Evolutionary conservation across 1,140 invertebrate genomes (phyloP), one percentile per base, ranked within the genome.

Genomic region (Acromyrmex charruanus): DNA sequence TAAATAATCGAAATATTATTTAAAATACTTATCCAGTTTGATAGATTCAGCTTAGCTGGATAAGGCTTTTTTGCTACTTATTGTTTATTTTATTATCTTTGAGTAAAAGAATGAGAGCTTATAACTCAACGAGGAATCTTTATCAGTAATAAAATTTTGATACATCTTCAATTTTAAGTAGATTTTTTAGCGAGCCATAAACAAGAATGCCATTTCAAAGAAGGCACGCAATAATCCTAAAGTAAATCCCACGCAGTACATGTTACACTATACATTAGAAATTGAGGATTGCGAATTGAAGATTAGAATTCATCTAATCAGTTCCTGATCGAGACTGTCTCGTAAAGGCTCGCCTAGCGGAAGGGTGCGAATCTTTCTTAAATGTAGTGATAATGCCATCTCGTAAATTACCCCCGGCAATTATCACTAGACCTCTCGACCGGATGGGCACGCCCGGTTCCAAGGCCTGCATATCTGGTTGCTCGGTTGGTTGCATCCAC

Each of bases 331-430:
- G 39, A 44, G 39, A 44, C 39, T 10, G 39, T 44, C 39, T 44
- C 18, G 39, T 49, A 12, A 74, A 74, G 39, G 3, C 55, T 44
- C 7, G 9, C 39, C 21, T 25, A 31, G 28, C 21, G 39, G 66
- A 82, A 35, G 25, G 21, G 39, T 39, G 55, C 68, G 31, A 81
- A 58, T 53, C 39, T 79, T 21, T 9, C 74, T 49, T 58, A 85
- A 85, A 79, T 39, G 49, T 25, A 44, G 74, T 25, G 58, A 84
- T 85, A 79, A 79, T 79, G n/a, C 35, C 16, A 49, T 35, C 59
- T 14, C 72, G 59, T 85, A 79, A 85, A 85, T 85, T 85, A 85
- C 59, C 66, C 49, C n/a, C 25, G 31, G 74, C 59, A 66, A 85
- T 85, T 85, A 85, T 85, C 74, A 85, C 72, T 44, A 65, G 72